Evolutionary conservation across 2,888 invertebrate genomes (phyloP), one percentile per base, ranked within the genome.

Genomic region (Campopleginae sp.): DNA sequence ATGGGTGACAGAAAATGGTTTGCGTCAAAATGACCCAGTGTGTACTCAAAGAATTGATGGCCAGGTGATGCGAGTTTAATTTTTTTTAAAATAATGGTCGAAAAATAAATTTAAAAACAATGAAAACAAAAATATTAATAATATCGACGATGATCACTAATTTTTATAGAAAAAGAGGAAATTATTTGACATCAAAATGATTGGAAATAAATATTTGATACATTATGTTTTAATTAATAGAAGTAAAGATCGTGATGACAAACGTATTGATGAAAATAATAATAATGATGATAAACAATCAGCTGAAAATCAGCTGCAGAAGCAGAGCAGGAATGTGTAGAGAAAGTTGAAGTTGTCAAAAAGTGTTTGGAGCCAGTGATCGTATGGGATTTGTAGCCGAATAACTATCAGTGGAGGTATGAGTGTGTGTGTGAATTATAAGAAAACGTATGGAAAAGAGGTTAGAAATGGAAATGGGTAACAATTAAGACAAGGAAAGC

Each of bases 381-480:
- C 5, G 6, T 1, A 27, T 23, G 10, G 54, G 14, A 58, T 27
- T 27, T 44, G 44, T 46, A 8, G 27, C 17, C 14, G 66, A 23
- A 23, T 12, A 58, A 58, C 27, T 23, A 27, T 44, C 23, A 63
- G 19, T 19, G 33, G 2, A 46, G 4, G 23, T 46, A 70, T 27
- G 8, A 14, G 31, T 8, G 19, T 7, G 27, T 65, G 31, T 17
- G 19, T n/a, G 10, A 19, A 68, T 48, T 48, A 51, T 44, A 48
- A 27, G 48, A 12, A 51, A 42, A 65, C 61, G 33, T 76, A 61
- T 61, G 61, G 61, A 12, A 61, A 27, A 42, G 63, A 75, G 75
- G 75, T 75, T 75, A 54, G 2, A 33, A 31, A 71, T 17, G 8
- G 23, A 48, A 63, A 2, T 72, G 14, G 2, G 23, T 31, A 31